Evolutionary conservation across 2,113 vertebrate genomes (phyloP).

Genomic region (Tylochromis polylepis): DNA sequence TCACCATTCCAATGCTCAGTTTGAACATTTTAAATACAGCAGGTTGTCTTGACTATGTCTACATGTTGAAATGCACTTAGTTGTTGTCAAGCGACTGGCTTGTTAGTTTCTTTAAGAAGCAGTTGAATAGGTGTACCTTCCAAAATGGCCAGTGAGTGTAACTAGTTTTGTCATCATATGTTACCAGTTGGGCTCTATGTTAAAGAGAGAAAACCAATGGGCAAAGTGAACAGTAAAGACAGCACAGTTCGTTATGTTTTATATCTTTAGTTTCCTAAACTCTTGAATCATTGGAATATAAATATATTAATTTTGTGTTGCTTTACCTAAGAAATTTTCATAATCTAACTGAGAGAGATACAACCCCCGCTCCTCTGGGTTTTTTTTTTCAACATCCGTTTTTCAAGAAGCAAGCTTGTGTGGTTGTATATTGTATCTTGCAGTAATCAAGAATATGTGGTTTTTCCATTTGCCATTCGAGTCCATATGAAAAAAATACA

Average conservation of each 20-base stretch:
- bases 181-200: background rate
- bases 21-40: background rate
- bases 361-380: too few relatives aligned
- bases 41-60: background rate
- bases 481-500: background rate
- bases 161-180: background rate
- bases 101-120: background rate
- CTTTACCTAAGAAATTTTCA: background rate
- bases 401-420: background rate
- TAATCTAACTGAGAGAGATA: background rate
- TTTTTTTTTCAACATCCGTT: background rate
- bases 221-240: background rate
- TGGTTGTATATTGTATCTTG: conserved; percentile 26
- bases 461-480: background rate
- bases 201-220: background rate
- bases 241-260: background rate
- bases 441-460: conserved; percentile 7
- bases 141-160: background rate
- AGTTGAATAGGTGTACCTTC: background rate
- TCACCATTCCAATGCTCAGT: background rate
- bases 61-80: too few relatives aligned
- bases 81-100: background rate
- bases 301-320: background rate
- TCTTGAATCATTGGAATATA: background rate
- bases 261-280: background rate